These are phyloP conservation scores for Dryomyza anilis DNA, from an alignment of 2,888 invertebrate genomes.

Conservation along the genomic window DNA sequence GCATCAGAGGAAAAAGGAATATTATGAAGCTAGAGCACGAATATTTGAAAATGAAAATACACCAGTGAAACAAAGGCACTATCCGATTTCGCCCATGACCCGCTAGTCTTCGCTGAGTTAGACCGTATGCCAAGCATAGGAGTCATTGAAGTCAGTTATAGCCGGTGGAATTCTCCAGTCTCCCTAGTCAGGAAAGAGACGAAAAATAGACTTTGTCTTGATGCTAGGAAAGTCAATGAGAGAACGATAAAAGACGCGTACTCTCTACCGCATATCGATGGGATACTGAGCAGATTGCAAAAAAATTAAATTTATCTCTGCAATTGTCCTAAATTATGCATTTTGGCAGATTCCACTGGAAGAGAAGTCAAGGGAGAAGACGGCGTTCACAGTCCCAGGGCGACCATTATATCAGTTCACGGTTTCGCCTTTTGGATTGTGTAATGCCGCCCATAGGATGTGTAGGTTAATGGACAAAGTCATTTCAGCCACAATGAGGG, in stretches of 20 bases:
- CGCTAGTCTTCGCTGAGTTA: neutral
- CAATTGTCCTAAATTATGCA: neutral
- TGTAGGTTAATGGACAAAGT: too few species aligned
- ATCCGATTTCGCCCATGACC: neutral
- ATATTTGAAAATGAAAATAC: neutral
- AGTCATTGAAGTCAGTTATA: neutral
- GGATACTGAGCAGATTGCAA: neutral
- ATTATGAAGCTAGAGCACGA: neutral
- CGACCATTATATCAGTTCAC: too few species aligned
- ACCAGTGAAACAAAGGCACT: neutral
- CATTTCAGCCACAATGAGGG: too few species aligned
- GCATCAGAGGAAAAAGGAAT: neutral
- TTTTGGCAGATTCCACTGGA: too few species aligned
- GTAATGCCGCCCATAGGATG: too few species aligned
- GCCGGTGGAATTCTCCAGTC: neutral
- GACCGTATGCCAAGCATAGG: neutral
- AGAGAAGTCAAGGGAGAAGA: too few species aligned
- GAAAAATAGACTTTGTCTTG: neutral
- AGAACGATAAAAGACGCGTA: neutral
- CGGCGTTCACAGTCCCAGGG: too few species aligned
- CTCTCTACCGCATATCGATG: neutral
- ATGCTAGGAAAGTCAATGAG: too few species aligned
- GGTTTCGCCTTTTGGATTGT: too few species aligned
- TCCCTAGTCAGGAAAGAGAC: too few species aligned
- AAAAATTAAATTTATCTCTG: neutral